Conservation (phyloP, 2,113 vertebrate genomes). For the Oryzias celebensis region DNA sequence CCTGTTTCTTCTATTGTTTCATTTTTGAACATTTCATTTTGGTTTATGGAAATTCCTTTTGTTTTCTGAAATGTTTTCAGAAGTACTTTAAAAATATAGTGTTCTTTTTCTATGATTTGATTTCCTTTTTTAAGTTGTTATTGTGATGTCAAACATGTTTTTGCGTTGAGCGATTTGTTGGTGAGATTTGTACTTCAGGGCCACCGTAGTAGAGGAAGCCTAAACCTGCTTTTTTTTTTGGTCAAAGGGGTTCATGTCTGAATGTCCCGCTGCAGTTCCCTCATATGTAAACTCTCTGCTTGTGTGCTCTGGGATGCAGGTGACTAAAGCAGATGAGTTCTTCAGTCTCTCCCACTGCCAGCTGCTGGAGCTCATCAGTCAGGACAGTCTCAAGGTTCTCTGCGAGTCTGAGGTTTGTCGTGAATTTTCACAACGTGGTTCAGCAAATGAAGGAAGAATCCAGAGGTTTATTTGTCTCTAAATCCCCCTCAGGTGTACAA, state of each 20-base stretch:
- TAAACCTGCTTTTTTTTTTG: not conserved
- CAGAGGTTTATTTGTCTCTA: not conserved
- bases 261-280: not conserved
- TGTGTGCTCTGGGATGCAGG: conserved; percentile 51
- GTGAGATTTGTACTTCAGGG: not conserved
- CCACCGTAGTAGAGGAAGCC: not conserved
- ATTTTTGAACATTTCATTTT: no score
- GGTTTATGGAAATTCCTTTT: no score
- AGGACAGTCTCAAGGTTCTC: conserved; percentile 83
- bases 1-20: no score
- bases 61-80: no score
- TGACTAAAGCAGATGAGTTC: conserved; percentile 84
- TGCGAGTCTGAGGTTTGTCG: conserved; percentile 79
- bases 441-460: not conserved
- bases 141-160: no score
- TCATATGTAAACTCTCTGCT: not conserved
- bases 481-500: conserved; percentile 75
- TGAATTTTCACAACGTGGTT: not conserved
- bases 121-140: no score
- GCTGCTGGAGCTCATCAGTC: conserved; percentile 82
- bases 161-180: no score
- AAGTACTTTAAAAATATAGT: no score
- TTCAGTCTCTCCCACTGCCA: conserved; percentile 83
- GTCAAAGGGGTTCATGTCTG: not conserved
- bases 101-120: no score